phyloP scores from a whole-genome alignment of 2,797 vertebrate species.

The Macropodus opercularis region DNA sequence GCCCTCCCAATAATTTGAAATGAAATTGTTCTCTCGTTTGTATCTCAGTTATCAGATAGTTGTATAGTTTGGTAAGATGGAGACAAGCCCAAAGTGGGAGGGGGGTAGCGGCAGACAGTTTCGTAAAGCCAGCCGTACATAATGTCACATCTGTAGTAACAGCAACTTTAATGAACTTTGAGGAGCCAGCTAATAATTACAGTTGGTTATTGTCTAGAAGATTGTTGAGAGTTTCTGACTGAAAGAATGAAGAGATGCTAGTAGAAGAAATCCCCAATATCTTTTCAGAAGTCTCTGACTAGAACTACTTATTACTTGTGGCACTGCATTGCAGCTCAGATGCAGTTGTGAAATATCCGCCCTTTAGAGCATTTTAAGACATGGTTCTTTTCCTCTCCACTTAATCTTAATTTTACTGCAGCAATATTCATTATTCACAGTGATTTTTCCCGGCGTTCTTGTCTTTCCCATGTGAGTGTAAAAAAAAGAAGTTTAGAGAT shows the following conservation, averaged over 20 bases:
- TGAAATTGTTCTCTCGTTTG: conserved; percentile 57
- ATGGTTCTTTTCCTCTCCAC: conserved; percentile 33
- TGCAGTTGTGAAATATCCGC: conserved; percentile 63
- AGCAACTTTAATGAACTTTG: too few species aligned
- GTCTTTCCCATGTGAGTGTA: conserved; percentile 72
- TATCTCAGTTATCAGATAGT: conserved; percentile 61
- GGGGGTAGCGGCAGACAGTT: conserved; percentile 16
- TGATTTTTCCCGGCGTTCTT: conserved; percentile 49
- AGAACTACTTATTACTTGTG: conserved; percentile 66
- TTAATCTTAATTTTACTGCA: conserved; percentile 74
- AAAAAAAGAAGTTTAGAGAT: conserved; percentile 49
- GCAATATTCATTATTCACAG: conserved; percentile 74
- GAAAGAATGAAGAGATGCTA: conserved; percentile 23
- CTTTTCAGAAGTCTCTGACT: conserved; percentile 61
- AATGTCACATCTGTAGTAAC: conserved; percentile 36
- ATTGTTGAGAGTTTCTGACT: conserved; percentile 36
- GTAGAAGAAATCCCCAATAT: conserved; percentile 54
- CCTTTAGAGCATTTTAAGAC: conserved; percentile 59
- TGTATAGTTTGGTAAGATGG: conserved; percentile 40
- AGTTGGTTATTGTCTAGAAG: conserved; percentile 55
- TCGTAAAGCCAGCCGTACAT: conserved; percentile 26
- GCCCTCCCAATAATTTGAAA: conserved; percentile 62
- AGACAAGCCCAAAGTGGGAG: conserved; percentile 11
- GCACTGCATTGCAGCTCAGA: conserved; percentile 66
- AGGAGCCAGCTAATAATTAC: conserved; percentile 62